Conservation (phyloP, 2,888 invertebrate genomes). For the Drosophila macrothrix region DNA sequence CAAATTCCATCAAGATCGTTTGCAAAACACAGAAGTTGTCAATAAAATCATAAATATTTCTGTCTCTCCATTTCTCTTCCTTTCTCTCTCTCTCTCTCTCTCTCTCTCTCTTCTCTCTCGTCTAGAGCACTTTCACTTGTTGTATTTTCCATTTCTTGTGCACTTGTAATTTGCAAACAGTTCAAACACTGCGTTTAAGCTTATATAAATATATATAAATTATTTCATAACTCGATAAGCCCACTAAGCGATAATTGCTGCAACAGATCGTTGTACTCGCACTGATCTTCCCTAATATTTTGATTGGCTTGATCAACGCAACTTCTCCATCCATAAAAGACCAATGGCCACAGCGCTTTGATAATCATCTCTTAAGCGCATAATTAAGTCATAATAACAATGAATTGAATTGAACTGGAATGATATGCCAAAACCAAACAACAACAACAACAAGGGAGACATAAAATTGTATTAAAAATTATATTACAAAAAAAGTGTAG, state of each 20-base stretch:
- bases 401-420: conserved; percentile 44
- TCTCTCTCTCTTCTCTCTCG: neutral
- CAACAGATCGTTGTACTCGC: neutral
- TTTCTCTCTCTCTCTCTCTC: neutral
- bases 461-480: conserved; percentile 12
- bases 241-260: neutral
- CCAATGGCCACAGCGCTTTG: conserved; percentile 51
- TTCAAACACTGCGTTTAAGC: neutral
- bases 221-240: neutral
- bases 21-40: neutral
- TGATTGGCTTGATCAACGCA: conserved; percentile 5
- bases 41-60: neutral
- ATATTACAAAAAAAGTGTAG: conserved; percentile 17
- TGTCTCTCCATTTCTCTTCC: neutral
- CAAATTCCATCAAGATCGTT: neutral
- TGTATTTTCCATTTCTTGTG: neutral
- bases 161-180: conserved; percentile 1
- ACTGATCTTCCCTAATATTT: conserved; percentile 7
- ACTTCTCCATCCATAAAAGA: conserved; percentile 24
- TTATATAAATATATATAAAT: neutral
- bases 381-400: conserved; percentile 79
- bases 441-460: conserved; percentile 23
- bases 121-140: neutral
- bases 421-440: conserved; percentile 67
- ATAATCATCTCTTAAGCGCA: conserved; percentile 68